Evolutionary conservation across 1,140 invertebrate genomes (phyloP), one percentile per base, ranked within the genome.

Genomic region (Zaprionus camerounensis): DNA sequence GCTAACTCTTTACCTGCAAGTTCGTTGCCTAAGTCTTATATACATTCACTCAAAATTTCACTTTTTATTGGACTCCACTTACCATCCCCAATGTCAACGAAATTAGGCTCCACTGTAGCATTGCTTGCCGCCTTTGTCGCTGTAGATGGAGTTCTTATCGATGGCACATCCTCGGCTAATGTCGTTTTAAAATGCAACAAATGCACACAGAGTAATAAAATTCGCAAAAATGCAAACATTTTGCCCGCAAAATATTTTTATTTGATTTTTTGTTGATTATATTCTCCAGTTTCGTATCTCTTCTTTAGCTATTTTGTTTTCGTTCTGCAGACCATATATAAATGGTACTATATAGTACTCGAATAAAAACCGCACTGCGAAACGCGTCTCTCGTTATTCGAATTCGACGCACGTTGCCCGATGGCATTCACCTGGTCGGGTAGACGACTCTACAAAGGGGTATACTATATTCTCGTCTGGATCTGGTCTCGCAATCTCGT

Each of bases 191-290:
- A 90, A 90, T 90, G 85, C 85, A 90, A 64, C 81, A 85, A 90
- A 85, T 90, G 85, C 85, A 90, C 85, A 90, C 71, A 90, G 75
- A 90, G 85, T 79, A 90, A 90, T 90, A 90, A 91, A 90, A 90
- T 68, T 64, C 62, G 76, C 81, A 72, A 80, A 85, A 90, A 75
- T 82, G 85, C 61, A 85, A 90, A 82, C 85, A 90, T 90, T 90
- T 81, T 78, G 56, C 44, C 56, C 17, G 59, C 66, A 61, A 78
- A 63, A 71, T 64, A 55, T 12, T 28, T 70, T 26, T 58, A 49
- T 63, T 58, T 71, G 55, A 20, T 55, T 79, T 22, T 72, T 56
- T 61, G 26, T 31, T 38, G 36, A 31, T 69, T 49, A 34, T 68
- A 31, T 70, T 55, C 65, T 65, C 63, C 65, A 12, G 46, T 51